Percentiles rank a stretch among this genome's conserved stretches.
These are phyloP conservation scores for Listronotus bonariensis DNA, from an alignment of 1,140 invertebrate genomes.

Conservation along the genomic window DNA sequence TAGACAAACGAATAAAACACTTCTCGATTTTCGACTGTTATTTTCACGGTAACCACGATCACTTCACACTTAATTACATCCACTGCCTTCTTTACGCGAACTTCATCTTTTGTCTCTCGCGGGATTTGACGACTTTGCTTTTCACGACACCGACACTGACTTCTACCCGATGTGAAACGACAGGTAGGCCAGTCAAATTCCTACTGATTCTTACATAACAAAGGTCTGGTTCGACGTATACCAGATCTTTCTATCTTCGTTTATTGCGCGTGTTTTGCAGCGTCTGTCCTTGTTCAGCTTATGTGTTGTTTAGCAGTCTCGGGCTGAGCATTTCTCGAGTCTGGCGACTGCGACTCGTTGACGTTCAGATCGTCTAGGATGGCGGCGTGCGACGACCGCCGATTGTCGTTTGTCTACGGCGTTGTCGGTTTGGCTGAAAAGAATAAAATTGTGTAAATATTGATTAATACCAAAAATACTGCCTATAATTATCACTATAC, in stretches of 20 bases:
- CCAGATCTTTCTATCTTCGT: slow-evolving; percentile 15
- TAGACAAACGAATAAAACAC: too few species aligned
- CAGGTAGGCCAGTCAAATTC: slow-evolving; percentile 24
- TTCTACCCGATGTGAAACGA: slow-evolving; percentile 18
- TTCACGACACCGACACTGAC: slow-evolving; percentile 16
- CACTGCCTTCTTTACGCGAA: slow-evolving; percentile 6
- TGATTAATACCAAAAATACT: background rate
- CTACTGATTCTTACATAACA: slow-evolving; percentile 36
- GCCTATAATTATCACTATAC: background rate
- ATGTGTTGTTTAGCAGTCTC: slow-evolving; percentile 4
- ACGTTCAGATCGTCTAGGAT: slow-evolving; percentile 33
- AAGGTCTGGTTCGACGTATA: slow-evolving; percentile 25
- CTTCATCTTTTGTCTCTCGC: slow-evolving; percentile 19
- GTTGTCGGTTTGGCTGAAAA: slow-evolving; percentile 16
- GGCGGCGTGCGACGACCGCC: slow-evolving; percentile 35
- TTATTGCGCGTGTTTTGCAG: background rate
- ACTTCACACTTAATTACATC: background rate
- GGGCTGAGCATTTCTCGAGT: slow-evolving; percentile 23
- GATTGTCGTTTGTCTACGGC: slow-evolving; percentile 7
- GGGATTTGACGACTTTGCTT: slow-evolving; percentile 6
- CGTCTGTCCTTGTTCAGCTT: slow-evolving; percentile 16
- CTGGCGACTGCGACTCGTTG: slow-evolving; percentile 32
- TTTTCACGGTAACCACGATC: background rate
- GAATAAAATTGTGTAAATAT: slow-evolving; percentile 3
- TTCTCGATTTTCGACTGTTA: too few species aligned